Base-by-base conservation (phyloP, 2,113 vertebrate genomes). In the Embiotoca jacksoni region DNA sequence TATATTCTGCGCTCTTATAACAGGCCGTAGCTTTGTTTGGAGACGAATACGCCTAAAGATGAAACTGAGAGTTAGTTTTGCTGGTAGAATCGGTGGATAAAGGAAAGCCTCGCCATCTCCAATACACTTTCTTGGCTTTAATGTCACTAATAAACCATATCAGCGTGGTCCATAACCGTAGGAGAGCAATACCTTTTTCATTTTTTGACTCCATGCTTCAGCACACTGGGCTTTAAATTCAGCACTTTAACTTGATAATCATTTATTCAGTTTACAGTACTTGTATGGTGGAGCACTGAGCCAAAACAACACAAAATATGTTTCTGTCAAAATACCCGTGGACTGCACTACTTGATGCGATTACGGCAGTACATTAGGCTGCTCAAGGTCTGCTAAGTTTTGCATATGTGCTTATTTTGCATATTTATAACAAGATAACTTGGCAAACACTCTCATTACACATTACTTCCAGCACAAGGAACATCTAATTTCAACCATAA, bases 401-500 rank as follows among this genome's bases (percentile, higher is more conserved):
- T 79, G 63, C 58, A 62, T 61, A 32, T 71, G 63, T 37, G 39
- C 14, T 75, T 60, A 37, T 70, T 75, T 67, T 79, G 46, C 62
- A 62, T 73, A 69, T 87, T 59, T 66, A 56, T 64, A 52, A 68
- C 41, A 15, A 57, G 7, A 59, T 41, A 64, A 7, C 7, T 10
- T 11, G 3, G 52, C 14, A 73, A 79, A 72, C 55, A 46, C 59
- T 60, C 68, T 80, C 54, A 70, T 73, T 59, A 57, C 30, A 37
- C 60, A 53, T 70, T 41, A 68, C 78, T 77, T 46, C 31, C 39
- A 70, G 80, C 60, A 76, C 63, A 74, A 56, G 65, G 39, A 70
- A 69, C 58, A 69, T 74, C 52, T 64, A 49, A 56, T 75, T 57
- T 69, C 15, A 23, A 9, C 60, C 36, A 55, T 78, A 66, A 82